These are phyloP conservation scores for Vulpes ferrilata DNA, from an alignment of 2,113 vertebrate species.

Conservation along the genomic window DNA sequence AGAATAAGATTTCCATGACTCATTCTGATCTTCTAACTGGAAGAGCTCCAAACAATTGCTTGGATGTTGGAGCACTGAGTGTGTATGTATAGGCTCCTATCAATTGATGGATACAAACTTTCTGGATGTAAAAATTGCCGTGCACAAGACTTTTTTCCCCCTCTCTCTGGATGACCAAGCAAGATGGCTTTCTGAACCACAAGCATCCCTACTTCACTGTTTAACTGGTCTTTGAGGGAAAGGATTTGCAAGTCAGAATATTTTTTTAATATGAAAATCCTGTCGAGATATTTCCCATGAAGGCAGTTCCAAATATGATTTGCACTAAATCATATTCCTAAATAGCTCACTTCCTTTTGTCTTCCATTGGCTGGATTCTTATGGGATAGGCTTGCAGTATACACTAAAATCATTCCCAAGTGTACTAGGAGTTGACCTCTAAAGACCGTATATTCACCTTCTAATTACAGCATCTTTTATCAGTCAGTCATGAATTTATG, in stretches of 20 bases:
- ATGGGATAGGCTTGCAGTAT: constrained; percentile 11
- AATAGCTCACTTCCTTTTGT: constrained; percentile 50
- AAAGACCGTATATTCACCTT: constrained; percentile 35
- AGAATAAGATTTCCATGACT: not conserved
- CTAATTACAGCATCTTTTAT: not conserved
- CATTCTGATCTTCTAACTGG: not conserved
- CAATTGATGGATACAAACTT: not conserved
- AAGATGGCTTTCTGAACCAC: not conserved
- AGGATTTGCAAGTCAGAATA: not conserved
- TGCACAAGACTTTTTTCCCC: not conserved
- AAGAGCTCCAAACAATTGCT: not conserved
- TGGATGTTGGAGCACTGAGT: not conserved
- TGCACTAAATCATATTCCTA: constrained; percentile 37
- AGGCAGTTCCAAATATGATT: not conserved
- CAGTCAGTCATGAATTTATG: not conserved
- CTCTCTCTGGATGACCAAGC: not conserved
- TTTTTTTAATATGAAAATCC: not conserved
- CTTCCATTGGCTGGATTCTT: not conserved
- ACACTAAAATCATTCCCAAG: not conserved
- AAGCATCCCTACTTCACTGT: not conserved
- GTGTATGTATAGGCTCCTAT: not conserved
- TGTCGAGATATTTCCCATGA: not conserved
- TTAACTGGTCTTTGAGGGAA: not conserved
- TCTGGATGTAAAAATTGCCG: not conserved
- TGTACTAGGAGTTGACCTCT: not conserved